phyloP scores from a whole-genome alignment of 2,113 vertebrate species.

The Corydoras maculifer region DNA sequence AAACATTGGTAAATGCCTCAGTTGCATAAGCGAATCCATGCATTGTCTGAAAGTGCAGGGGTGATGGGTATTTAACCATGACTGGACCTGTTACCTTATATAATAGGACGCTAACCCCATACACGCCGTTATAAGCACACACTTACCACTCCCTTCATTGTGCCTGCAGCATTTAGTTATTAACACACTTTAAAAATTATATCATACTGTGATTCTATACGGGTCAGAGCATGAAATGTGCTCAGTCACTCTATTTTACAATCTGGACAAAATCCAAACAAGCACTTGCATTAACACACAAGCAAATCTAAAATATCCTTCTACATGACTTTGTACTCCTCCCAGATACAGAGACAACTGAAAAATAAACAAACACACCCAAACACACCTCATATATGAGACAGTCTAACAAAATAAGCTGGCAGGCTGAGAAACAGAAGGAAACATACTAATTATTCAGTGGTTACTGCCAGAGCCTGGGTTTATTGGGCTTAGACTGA shows the following conservation, averaged over 20 bases:
- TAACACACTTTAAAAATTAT: too few relatives aligned
- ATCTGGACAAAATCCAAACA: constrained; percentile 11
- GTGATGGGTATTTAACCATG: too few relatives aligned
- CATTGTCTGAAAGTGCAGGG: too few relatives aligned
- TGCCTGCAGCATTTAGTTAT: neutral
- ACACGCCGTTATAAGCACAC: neutral
- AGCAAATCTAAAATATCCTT: neutral
- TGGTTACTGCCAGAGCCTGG: constrained; percentile 24
- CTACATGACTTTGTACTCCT: constrained; percentile 4
- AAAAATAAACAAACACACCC: constrained; percentile 11
- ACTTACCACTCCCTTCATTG: neutral
- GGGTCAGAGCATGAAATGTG: neutral
- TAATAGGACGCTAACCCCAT: neutral
- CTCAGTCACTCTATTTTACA: too few relatives aligned
- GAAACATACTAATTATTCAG: constrained; percentile 44
- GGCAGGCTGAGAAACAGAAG: constrained; percentile 17
- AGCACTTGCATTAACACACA: constrained; percentile 1
- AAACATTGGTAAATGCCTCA: too few relatives aligned
- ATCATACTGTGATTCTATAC: neutral
- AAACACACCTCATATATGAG: neutral
- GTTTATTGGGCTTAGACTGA: constrained; percentile 47
- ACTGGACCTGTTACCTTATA: too few relatives aligned
- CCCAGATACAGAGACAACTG: constrained; percentile 1
- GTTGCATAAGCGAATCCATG: too few relatives aligned
- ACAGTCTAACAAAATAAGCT: constrained; percentile 12